Evolutionary conservation across 2,797 vertebrate species (phyloP).

Genomic region (Sandelia bainsii): DNA sequence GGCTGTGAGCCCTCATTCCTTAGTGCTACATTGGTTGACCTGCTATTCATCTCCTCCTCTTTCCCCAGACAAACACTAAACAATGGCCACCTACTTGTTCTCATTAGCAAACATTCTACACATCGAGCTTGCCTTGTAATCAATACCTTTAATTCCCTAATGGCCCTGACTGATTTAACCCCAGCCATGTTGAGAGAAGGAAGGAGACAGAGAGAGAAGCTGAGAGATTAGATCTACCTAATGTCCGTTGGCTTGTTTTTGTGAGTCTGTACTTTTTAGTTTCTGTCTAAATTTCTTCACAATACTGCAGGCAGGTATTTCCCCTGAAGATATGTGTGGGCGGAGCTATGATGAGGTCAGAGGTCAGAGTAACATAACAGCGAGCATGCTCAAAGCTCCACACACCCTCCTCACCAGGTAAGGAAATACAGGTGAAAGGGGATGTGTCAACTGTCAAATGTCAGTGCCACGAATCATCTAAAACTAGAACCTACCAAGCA

Average conservation of each 20-base stretch:
- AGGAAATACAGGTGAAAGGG: constrained; percentile 36
- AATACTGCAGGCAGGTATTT: constrained; percentile 61
- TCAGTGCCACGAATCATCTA: not conserved
- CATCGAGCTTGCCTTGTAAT: constrained; percentile 61
- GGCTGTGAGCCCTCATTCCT: constrained; percentile 27
- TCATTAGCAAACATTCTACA: constrained; percentile 74
- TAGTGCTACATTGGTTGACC: constrained; percentile 41
- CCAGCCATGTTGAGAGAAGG: constrained; percentile 31
- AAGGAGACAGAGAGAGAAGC: constrained; percentile 29
- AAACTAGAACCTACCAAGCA: not conserved
- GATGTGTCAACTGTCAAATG: constrained; percentile 4
- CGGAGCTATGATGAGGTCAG: constrained; percentile 51
- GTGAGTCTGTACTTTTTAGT: constrained; percentile 34
- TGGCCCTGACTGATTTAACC: constrained; percentile 54
- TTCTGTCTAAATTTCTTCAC: constrained; percentile 44
- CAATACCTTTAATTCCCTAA: constrained; percentile 79
- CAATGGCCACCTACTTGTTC: constrained; percentile 62
- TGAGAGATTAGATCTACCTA: constrained; percentile 57
- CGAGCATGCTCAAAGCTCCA: constrained; percentile 36
- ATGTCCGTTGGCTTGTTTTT: constrained; percentile 52
- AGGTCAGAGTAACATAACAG: constrained; percentile 59
- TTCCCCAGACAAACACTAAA: constrained; percentile 52
- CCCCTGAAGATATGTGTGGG: constrained; percentile 45
- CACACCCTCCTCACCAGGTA: constrained; percentile 13
- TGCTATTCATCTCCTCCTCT: constrained; percentile 48